A percentile compares a stretch with the other conserved stretches of the same genome.
Evolutionary conservation across 2,888 invertebrate genomes (phyloP).

Genomic region (Dryocosmus kuriphilus): DNA sequence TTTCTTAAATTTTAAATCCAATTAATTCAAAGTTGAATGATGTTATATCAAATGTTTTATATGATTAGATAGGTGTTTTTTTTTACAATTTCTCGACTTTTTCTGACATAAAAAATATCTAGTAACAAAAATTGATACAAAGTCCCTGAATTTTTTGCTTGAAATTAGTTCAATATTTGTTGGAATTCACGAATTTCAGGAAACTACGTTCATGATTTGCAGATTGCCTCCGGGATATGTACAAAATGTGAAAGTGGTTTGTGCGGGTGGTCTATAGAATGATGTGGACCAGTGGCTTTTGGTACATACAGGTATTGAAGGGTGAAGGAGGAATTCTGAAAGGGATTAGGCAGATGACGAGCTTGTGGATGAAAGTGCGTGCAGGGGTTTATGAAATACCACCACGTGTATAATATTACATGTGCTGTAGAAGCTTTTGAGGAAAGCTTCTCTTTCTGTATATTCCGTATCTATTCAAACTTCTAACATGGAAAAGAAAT

Average conservation of each 20-base stretch:
- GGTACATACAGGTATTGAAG: slow-evolving; percentile 19
- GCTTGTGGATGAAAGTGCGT: slow-evolving; percentile 11
- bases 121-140: not conserved
- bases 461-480: not conserved
- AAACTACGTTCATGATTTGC: slow-evolving; percentile 1
- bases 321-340: slow-evolving; percentile 35
- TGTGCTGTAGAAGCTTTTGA: not conserved
- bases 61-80: too few species aligned
- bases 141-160: not conserved
- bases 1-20: too few species aligned
- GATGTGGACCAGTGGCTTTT: slow-evolving; percentile 15
- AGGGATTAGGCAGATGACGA: slow-evolving; percentile 17
- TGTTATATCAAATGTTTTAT: too few species aligned
- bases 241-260: slow-evolving; percentile 17
- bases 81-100: too few species aligned
- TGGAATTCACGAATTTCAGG: slow-evolving; percentile 10
- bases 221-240: slow-evolving; percentile 20
- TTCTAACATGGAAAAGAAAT: not conserved
- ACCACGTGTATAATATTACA: not conserved
- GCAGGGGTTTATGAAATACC: slow-evolving; percentile 18
- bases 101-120: too few species aligned
- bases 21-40: too few species aligned
- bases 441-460: not conserved
- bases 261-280: slow-evolving; percentile 20
- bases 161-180: slow-evolving; percentile 4